A percentile compares a stretch with the other conserved stretches of the same genome.
Evolutionary conservation across 2,888 invertebrate genomes (phyloP).

Genomic region (Lomographa bimaculata): DNA sequence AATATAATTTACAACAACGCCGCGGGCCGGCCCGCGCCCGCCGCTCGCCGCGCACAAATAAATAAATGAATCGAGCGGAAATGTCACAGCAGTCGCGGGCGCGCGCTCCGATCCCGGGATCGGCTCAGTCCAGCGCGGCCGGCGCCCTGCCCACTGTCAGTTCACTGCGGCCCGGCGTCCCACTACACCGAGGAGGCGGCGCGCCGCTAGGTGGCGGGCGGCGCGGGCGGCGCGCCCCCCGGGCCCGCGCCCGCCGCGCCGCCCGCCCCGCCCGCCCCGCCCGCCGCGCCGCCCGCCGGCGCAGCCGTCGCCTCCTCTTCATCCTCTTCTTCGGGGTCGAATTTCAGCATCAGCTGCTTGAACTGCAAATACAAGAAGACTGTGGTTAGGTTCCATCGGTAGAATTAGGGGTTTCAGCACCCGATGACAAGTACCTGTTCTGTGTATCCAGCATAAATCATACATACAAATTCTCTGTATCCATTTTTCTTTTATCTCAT

Average conservation of each 20-base stretch:
- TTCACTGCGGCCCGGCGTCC: constrained; percentile 22
- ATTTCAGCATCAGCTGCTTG: constrained; percentile 92
- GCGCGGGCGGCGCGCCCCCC: constrained; percentile 36
- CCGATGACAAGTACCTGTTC: too few relatives aligned
- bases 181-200: too few relatives aligned
- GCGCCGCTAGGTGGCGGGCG: constrained; percentile 49
- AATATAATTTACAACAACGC: constrained; percentile 37
- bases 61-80: constrained; percentile 49
- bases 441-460: too few relatives aligned
- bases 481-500: too few relatives aligned
- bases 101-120: constrained; percentile 18
- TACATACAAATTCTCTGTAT: too few relatives aligned
- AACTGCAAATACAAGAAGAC: constrained; percentile 79
- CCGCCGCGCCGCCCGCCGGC: constrained; percentile 84
- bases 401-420: too few relatives aligned
- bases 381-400: too few relatives aligned
- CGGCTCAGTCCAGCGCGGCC: constrained; percentile 13
- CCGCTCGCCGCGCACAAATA: constrained; percentile 27
- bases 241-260: constrained; percentile 64
- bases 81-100: constrained; percentile 11
- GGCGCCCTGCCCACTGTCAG: constrained; percentile 27
- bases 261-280: constrained; percentile 42
- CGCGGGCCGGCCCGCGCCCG: constrained; percentile 29
- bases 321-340: constrained; percentile 91
- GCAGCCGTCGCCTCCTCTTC: constrained; percentile 81